Conservation (phyloP, 2,797 vertebrate species). For the Sebastes diploproa region DNA sequence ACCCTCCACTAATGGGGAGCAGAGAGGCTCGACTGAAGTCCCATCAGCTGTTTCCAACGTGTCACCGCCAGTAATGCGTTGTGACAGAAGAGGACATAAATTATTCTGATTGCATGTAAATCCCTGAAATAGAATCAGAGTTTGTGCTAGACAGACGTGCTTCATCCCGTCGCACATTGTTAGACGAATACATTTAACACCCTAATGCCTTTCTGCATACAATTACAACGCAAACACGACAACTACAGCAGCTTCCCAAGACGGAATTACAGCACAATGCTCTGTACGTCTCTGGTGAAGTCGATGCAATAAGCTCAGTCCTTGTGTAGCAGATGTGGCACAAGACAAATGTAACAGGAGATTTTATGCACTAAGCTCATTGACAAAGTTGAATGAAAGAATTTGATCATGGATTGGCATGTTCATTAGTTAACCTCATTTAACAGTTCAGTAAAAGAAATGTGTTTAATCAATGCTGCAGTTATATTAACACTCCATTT, state of each 20-base stretch:
- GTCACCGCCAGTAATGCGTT: conserved; percentile 43
- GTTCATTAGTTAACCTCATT: conserved; percentile 34
- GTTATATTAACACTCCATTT: conserved; percentile 47
- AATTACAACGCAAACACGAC: conserved; percentile 39
- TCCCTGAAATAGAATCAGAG: conserved; percentile 57
- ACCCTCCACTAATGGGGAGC: conserved; percentile 30
- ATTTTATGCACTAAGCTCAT: background rate
- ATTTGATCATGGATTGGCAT: background rate
- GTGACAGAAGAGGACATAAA: conserved; percentile 52
- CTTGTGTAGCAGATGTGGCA: background rate
- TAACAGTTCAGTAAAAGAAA: conserved; percentile 12
- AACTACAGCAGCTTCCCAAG: background rate
- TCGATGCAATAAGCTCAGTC: background rate
- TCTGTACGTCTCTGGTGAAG: conserved; percentile 5
- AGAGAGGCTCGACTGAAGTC: conserved; percentile 22
- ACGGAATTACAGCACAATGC: conserved; percentile 31
- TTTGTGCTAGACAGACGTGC: conserved; percentile 40
- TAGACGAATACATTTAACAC: conserved; percentile 56
- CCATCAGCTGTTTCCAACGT: conserved; percentile 51
- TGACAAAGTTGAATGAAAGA: background rate
- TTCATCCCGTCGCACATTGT: conserved; percentile 61
- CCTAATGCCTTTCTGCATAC: conserved; percentile 39
- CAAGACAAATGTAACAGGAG: background rate
- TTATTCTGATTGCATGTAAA: conserved; percentile 71
- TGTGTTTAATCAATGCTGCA: conserved; percentile 19